phyloP scores from a whole-genome alignment of 2,113 vertebrate species.

The Aegotheles bennettii region DNA sequence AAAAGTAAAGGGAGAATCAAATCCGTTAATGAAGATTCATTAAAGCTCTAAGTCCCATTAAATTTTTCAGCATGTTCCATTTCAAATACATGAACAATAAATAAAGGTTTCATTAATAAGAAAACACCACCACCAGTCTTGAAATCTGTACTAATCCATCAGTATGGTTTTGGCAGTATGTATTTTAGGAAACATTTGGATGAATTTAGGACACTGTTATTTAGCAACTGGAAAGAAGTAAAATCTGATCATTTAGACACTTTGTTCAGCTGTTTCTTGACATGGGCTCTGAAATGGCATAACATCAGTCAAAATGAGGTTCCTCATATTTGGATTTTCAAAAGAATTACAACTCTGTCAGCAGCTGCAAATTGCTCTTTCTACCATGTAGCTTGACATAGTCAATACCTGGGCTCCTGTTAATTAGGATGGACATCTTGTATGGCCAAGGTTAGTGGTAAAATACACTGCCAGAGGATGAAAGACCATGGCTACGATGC shows the following conservation, averaged over 20 bases:
- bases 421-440: not conserved
- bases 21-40: not conserved
- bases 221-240: not conserved
- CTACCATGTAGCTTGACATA: not conserved
- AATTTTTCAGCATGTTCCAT: not conserved
- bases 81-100: not conserved
- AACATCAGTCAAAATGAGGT: not conserved
- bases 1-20: not conserved
- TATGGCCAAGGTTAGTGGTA: not conserved
- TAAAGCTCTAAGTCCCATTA: not conserved
- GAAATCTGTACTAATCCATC: not conserved
- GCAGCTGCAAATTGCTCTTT: slow-evolving; percentile 21
- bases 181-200: not conserved
- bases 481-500: not conserved
- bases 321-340: not conserved
- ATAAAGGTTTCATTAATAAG: not conserved
- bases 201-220: not conserved
- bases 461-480: not conserved
- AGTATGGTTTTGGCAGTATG: not conserved
- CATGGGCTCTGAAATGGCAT: not conserved
- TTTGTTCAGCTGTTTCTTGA: not conserved
- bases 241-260: not conserved
- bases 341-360: not conserved
- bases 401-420: not conserved
- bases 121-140: not conserved